Conservation (phyloP, 1,140 invertebrate species). For the Drusus annulatus region DNA sequence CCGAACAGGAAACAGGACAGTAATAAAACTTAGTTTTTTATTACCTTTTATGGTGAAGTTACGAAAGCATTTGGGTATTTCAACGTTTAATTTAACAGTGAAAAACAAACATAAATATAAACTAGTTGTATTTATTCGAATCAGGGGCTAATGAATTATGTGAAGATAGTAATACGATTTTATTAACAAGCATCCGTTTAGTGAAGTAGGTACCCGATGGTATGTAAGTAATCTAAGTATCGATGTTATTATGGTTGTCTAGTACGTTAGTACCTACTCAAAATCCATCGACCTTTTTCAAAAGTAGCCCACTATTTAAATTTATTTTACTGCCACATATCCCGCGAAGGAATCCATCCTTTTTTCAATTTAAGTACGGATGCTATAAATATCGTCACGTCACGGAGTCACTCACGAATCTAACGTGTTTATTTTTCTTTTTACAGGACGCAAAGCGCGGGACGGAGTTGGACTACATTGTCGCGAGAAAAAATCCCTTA, state of each 20-base stretch:
- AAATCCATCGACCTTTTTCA: no score
- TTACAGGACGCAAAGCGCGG: slow-evolving; percentile 83
- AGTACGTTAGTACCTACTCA: no score
- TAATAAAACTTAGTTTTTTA: slow-evolving; percentile 31
- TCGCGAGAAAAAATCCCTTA: slow-evolving; percentile 83
- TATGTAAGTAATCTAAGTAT: no score
- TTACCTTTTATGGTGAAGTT: slow-evolving; percentile 11
- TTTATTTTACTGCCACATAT: no score
- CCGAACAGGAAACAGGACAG: slow-evolving; percentile 28
- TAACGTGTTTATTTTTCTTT: slow-evolving; percentile 38
- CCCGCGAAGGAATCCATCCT: no score
- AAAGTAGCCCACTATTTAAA: no score
- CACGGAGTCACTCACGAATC: no score
- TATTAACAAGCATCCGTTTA: no score
- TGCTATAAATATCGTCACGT: slow-evolving; percentile 9
- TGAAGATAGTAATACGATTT: not conserved
- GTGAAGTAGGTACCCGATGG: no score
- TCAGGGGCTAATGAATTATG: slow-evolving; percentile 10
- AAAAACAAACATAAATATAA: no score
- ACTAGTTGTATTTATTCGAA: not conserved
- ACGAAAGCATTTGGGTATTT: not conserved
- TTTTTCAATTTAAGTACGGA: slow-evolving; percentile 12
- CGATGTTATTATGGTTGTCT: no score
- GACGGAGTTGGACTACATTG: slow-evolving; percentile 85
- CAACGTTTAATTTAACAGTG: no score